phyloP scores from a whole-genome alignment of 2,797 vertebrate species.

The Enteromius treurensis region DNA sequence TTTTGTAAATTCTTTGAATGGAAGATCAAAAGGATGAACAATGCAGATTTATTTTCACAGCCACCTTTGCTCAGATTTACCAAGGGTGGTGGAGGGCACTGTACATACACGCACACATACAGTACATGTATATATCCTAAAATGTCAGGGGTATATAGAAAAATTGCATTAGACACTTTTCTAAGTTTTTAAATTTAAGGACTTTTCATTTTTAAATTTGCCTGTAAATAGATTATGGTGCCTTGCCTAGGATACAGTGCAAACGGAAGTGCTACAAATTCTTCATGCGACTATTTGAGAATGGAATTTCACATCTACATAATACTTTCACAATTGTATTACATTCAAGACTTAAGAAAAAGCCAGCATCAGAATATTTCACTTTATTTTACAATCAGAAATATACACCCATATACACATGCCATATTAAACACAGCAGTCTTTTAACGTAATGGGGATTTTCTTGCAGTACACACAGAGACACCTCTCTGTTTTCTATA shows the following conservation, averaged over 20 bases:
- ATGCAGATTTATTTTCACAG: too few relatives aligned
- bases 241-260: not conserved
- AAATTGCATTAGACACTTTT: not conserved
- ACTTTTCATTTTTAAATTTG: not conserved
- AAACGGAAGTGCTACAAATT: not conserved
- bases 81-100: too few relatives aligned
- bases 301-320: not conserved
- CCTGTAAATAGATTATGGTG: not conserved
- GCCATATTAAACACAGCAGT: constrained; percentile 22
- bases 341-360: constrained; percentile 8
- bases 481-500: not conserved
- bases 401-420: constrained; percentile 52
- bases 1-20: too few relatives aligned
- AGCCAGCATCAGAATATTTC: constrained; percentile 36
- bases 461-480: constrained; percentile 23
- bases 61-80: too few relatives aligned
- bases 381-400: constrained; percentile 63
- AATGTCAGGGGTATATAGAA: not conserved
- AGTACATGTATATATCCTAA: too few relatives aligned
- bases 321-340: not conserved
- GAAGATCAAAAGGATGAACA: too few relatives aligned
- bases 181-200: not conserved
- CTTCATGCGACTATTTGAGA: not conserved
- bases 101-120: too few relatives aligned
- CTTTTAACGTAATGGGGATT: constrained; percentile 15